phyloP scores from a whole-genome alignment of 1,140 invertebrate genomes.

The Pseudomyrmex flavicornis region DNA sequence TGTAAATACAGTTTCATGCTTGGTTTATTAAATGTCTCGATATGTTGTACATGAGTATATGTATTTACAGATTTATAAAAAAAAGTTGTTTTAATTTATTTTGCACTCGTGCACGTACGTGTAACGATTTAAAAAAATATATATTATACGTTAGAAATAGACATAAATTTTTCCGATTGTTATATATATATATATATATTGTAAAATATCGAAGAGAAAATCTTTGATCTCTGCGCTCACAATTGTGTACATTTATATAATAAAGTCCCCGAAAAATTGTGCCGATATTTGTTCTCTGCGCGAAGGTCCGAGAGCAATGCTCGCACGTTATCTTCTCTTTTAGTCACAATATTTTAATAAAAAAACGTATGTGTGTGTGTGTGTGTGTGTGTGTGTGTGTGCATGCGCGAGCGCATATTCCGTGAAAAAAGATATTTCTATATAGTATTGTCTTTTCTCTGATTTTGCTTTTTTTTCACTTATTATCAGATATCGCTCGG shows the following conservation, averaged over 20 bases:
- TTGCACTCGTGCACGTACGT: not conserved
- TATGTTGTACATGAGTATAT: too few species aligned
- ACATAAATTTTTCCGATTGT: slow-evolving; percentile 6
- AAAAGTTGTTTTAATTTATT: slow-evolving; percentile 31
- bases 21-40: too few species aligned
- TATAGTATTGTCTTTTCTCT: not conserved
- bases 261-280: slow-evolving; percentile 58
- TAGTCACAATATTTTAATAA: slow-evolving; percentile 67
- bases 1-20: too few species aligned
- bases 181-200: not conserved
- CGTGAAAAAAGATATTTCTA: slow-evolving; percentile 2
- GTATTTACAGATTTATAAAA: not conserved
- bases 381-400: too few species aligned
- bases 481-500: slow-evolving; percentile 7
- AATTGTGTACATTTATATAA: slow-evolving; percentile 65
- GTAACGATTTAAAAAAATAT: not conserved
- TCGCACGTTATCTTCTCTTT: slow-evolving; percentile 66
- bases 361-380: not conserved
- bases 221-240: slow-evolving; percentile 37
- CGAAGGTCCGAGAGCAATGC: slow-evolving; percentile 55
- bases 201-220: slow-evolving; percentile 50
- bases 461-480: slow-evolving; percentile 2
- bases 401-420: slow-evolving; percentile 2
- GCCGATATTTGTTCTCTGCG: slow-evolving; percentile 65
- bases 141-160: not conserved